phyloP scores from a whole-genome alignment of 2,888 invertebrate genomes.

The Drosophila mayaguana region DNA sequence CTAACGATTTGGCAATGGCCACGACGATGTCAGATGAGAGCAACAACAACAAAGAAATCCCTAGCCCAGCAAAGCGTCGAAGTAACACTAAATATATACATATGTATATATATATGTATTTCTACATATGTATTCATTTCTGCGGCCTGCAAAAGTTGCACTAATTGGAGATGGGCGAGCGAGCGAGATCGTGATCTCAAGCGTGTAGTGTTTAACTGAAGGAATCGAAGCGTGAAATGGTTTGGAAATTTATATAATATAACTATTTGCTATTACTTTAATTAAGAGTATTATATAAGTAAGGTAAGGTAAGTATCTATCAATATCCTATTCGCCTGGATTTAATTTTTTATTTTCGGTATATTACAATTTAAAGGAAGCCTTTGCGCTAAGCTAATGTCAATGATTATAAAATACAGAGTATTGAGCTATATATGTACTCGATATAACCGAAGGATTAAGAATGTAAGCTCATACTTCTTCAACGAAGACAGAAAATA shows the following conservation, averaged over 20 bases:
- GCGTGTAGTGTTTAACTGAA: not conserved
- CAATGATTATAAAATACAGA: no score
- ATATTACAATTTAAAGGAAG: no score
- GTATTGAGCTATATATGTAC: no score
- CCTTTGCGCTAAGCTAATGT: no score
- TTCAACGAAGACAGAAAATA: no score
- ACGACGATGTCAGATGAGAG: slow-evolving; percentile 48
- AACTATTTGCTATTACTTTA: not conserved
- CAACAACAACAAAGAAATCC: slow-evolving; percentile 35
- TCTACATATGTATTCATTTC: not conserved
- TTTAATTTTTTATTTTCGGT: no score
- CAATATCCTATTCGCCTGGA: no score
- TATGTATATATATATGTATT: not conserved
- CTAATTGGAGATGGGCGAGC: slow-evolving; percentile 51
- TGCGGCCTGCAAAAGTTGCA: slow-evolving; percentile 46
- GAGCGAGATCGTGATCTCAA: slow-evolving; percentile 36
- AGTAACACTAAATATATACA: slow-evolving; percentile 43
- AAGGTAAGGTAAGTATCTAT: no score
- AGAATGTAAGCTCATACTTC: no score
- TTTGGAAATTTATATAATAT: not conserved
- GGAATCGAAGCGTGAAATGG: not conserved
- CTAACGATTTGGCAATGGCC: slow-evolving; percentile 78
- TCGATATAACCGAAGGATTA: no score
- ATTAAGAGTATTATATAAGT: no score
- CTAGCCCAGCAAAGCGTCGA: slow-evolving; percentile 38